Conservation (phyloP, 2,888 invertebrate genomes). For the Leptura quadrifasciata region DNA sequence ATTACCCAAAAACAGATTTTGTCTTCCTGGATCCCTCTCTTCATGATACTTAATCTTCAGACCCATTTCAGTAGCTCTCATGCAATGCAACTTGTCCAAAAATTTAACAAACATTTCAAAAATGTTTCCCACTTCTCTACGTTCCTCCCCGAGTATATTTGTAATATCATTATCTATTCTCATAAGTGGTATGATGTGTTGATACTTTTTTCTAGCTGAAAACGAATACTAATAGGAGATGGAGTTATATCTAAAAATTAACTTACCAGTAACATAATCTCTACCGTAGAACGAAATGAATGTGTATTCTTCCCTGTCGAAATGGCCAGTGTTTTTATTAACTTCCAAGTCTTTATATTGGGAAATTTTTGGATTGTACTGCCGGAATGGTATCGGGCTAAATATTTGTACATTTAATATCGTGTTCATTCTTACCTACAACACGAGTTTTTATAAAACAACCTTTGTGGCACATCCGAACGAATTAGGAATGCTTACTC, state of each 20-base stretch:
- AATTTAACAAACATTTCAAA: slow-evolving; percentile 83
- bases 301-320: slow-evolving; percentile 83
- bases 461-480: neutral
- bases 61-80: slow-evolving; percentile 89
- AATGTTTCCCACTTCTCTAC: slow-evolving; percentile 75
- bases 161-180: slow-evolving; percentile 81
- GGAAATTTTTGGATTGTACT: slow-evolving; percentile 85
- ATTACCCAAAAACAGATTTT: slow-evolving; percentile 76
- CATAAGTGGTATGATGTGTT: slow-evolving; percentile 78
- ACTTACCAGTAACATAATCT: slow-evolving; percentile 85
- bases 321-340: slow-evolving; percentile 86
- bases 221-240: slow-evolving; percentile 54
- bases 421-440: slow-evolving; percentile 94
- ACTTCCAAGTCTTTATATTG: slow-evolving; percentile 77
- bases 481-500: slow-evolving; percentile 75
- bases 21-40: slow-evolving; percentile 64
- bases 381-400: slow-evolving; percentile 92
- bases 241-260: slow-evolving; percentile 50
- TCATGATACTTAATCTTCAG: slow-evolving; percentile 77
- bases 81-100: slow-evolving; percentile 80
- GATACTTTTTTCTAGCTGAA: slow-evolving; percentile 79
- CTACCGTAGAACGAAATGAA: slow-evolving; percentile 88
- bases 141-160: slow-evolving; percentile 73
- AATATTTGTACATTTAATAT: slow-evolving; percentile 92
- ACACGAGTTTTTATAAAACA: slow-evolving; percentile 43